Percentiles rank a stretch among this genome's conserved stretches.
These are phyloP conservation scores for Hypsibius dujardini DNA, from an alignment of 1,140 invertebrate genomes.

Conservation along the genomic window DNA sequence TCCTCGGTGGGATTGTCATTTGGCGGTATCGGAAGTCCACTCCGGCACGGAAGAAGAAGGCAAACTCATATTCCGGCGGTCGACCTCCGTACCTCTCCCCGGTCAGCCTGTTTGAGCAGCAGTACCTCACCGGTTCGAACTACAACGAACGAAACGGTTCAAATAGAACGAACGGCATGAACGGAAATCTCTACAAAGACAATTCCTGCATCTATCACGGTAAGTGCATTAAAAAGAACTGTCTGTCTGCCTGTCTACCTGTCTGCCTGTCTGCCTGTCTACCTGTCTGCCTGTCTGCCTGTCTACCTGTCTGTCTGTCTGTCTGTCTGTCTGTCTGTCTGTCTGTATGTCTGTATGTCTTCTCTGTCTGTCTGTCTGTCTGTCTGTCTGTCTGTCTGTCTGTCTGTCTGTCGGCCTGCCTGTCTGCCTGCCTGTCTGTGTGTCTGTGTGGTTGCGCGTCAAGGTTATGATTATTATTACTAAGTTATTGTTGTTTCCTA, in stretches of 20 bases:
- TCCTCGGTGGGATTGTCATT: neutral
- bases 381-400: neutral
- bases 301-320: neutral
- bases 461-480: too few relatives aligned
- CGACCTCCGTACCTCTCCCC: conserved; percentile 10
- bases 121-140: neutral
- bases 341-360: too few relatives aligned
- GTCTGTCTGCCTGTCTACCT: neutral
- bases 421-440: too few relatives aligned
- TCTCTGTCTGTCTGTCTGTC: neutral
- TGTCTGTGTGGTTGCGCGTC: too few relatives aligned
- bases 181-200: neutral
- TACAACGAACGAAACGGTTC: neutral
- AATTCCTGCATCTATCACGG: conserved; percentile 3
- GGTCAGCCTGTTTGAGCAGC: neutral
- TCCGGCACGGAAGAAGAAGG: neutral
- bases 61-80: neutral
- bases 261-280: neutral
- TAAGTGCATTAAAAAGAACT: neutral
- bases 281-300: neutral
- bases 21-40: neutral
- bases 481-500: too few relatives aligned
- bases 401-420: too few relatives aligned
- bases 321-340: too few relatives aligned
- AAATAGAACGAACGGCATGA: neutral